These are phyloP conservation scores for Furcifer pardalis DNA, from an alignment of 2,797 vertebrate genomes.

Conservation along the genomic window DNA sequence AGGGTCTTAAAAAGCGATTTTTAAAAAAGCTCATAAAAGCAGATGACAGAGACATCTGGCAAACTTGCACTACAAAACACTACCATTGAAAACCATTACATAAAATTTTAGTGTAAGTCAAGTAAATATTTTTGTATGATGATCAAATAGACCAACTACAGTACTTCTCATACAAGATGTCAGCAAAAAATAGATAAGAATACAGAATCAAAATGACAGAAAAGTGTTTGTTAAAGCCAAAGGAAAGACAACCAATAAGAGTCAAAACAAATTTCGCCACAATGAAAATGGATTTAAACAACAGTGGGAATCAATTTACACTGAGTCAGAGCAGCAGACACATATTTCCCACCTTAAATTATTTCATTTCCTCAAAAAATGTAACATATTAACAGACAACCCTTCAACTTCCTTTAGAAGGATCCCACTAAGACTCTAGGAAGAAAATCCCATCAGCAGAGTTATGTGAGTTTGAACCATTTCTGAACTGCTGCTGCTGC, in stretches of 20 bases:
- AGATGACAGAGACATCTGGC: background rate
- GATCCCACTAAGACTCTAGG: too few relatives aligned
- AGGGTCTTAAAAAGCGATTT: background rate
- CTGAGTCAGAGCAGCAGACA: background rate
- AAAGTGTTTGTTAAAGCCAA: background rate
- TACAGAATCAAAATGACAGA: background rate
- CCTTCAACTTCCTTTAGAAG: background rate
- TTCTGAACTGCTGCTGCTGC: too few relatives aligned
- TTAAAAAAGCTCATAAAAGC: background rate
- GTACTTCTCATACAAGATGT: background rate
- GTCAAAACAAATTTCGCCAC: background rate
- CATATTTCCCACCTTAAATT: background rate
- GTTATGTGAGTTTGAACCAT: too few relatives aligned
- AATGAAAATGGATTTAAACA: background rate
- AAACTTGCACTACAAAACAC: background rate
- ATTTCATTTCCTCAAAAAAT: background rate
- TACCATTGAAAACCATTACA: background rate
- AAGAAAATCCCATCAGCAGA: too few relatives aligned
- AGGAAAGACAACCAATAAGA: background rate
- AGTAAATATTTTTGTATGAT: background rate
- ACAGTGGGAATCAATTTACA: background rate
- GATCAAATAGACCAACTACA: background rate
- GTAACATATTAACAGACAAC: background rate
- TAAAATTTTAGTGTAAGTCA: background rate
- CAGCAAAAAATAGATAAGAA: background rate